These are phyloP conservation scores for Drosophila bocqueti DNA, from an alignment of 1,140 invertebrate species.

Conservation along the genomic window DNA sequence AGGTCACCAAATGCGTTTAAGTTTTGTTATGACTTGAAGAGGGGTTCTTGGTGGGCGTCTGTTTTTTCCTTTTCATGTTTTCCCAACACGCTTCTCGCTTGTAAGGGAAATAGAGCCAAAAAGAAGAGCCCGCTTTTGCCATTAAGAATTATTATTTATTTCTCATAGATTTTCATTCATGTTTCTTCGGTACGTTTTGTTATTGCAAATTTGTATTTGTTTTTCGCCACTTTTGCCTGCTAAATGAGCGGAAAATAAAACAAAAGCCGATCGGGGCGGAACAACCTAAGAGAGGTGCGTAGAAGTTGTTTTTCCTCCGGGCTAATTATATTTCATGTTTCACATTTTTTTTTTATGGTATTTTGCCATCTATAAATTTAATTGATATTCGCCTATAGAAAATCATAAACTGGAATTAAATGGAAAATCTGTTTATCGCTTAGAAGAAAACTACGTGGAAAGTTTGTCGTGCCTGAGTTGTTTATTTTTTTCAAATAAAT, in stretches of 20 bases:
- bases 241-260: slow-evolving; percentile 37
- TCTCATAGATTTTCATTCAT: slow-evolving; percentile 76
- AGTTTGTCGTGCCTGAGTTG: not conserved
- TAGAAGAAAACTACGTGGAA: slow-evolving; percentile 16
- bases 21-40: slow-evolving; percentile 47
- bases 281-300: slow-evolving; percentile 3
- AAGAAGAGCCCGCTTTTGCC: not conserved
- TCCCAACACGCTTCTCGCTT: slow-evolving; percentile 30
- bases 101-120: slow-evolving; percentile 36
- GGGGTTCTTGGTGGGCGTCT: slow-evolving; percentile 33
- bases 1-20: slow-evolving; percentile 75
- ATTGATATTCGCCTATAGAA: slow-evolving; percentile 27
- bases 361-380: slow-evolving; percentile 36
- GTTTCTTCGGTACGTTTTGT: slow-evolving; percentile 64
- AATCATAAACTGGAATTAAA: slow-evolving; percentile 42
- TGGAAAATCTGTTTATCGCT: slow-evolving; percentile 21
- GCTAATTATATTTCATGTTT: slow-evolving; percentile 66
- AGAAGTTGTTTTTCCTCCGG: slow-evolving; percentile 29
- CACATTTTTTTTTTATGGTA: slow-evolving; percentile 40
- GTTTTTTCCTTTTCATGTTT: slow-evolving; percentile 52
- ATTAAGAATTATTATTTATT: slow-evolving; percentile 73
- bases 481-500: slow-evolving; percentile 46
- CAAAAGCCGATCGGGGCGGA: slow-evolving; percentile 8
- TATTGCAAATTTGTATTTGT: slow-evolving; percentile 28
- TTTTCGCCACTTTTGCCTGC: slow-evolving; percentile 29